Evolutionary conservation across 2,113 vertebrate genomes (phyloP).

Genomic region (Callospermophilus lateralis): DNA sequence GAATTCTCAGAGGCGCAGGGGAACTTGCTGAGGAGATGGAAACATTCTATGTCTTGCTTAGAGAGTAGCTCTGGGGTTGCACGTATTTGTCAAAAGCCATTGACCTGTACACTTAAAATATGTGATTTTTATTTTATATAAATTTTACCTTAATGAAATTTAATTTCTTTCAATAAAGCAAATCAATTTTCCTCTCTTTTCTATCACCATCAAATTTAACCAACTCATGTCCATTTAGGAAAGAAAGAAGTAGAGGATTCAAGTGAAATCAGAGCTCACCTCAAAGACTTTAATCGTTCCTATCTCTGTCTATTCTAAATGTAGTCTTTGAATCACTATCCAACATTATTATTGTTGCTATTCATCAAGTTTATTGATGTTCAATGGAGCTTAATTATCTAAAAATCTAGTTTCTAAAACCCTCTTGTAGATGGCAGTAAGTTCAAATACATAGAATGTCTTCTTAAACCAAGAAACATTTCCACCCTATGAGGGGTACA

Average conservation of each 20-base stretch:
- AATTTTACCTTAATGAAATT: conserved; percentile 50
- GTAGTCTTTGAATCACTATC: not conserved
- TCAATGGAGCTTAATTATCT: not conserved
- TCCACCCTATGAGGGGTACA: not conserved
- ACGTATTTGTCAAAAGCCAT: not conserved
- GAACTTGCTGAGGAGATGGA: not conserved
- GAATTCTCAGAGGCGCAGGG: not conserved
- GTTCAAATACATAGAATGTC: not conserved
- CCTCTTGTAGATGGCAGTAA: not conserved
- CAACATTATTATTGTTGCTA: not conserved
- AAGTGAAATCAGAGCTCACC: not conserved
- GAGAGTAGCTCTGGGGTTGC: not conserved
- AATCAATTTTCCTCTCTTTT: not conserved
- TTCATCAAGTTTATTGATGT: not conserved
- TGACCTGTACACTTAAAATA: not conserved
- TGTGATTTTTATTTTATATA: not conserved
- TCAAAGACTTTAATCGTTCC: not conserved
- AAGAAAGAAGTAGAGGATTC: not conserved
- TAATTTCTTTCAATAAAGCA: conserved; percentile 38
- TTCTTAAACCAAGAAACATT: conserved; percentile 8
- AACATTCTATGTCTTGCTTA: not conserved
- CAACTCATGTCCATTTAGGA: not conserved
- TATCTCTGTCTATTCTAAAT: not conserved
- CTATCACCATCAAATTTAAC: not conserved
- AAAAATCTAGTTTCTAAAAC: conserved; percentile 61